Base-by-base conservation (phyloP, 35 echinoderm and acorn worm species). In the Strongylocentrotus purpuratus region DNA sequence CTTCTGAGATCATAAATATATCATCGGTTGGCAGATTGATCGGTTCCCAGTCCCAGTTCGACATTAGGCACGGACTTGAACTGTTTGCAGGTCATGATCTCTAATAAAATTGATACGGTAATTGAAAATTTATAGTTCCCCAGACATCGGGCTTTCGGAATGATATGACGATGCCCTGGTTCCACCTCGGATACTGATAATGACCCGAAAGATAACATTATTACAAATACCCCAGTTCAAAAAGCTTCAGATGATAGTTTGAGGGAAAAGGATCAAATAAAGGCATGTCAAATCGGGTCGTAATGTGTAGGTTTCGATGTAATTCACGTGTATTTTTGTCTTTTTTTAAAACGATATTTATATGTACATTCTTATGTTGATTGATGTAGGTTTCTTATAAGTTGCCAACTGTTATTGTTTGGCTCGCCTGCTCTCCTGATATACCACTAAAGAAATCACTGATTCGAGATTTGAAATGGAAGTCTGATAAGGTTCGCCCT, bases 61-160 rank as follows among this genome's bases (percentile, higher is more conserved):
- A 78, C 65, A 78, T 78, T 28, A 78, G 18, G 28, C 65, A 78
- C 65, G 65, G 18, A 78, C 61, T 78, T 78, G 65, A 78, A 78
- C 22, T 78, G 65, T 78, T 78, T 78, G 65, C 4, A 25, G 65
- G 65, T 78, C 65, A 78, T 78, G 65, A 22, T 78, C 65, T 78
- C 65, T 78, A n/a, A 22, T 78, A 78, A 78, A 78, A 78, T n/a
- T 78, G 65, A 78, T 78, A 78, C 65, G 65, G 65, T 78, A 78
- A 78, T 78, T 78, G 65, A 78, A 78, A 78, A 78, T 78, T 78
- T 78, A 78, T 78, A n/a, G 65, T 78, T 78, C 65, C 65, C 65
- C 22, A 28, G 65, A 28, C 28, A 78, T 78, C 65, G 6, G 65
- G 65, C 65, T 78, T 78, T 28, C 22, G n/a, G 65, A 18, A 25